Evolutionary conservation across 2,797 vertebrate genomes (phyloP).

Genomic region (Syndactyla subalaris): DNA sequence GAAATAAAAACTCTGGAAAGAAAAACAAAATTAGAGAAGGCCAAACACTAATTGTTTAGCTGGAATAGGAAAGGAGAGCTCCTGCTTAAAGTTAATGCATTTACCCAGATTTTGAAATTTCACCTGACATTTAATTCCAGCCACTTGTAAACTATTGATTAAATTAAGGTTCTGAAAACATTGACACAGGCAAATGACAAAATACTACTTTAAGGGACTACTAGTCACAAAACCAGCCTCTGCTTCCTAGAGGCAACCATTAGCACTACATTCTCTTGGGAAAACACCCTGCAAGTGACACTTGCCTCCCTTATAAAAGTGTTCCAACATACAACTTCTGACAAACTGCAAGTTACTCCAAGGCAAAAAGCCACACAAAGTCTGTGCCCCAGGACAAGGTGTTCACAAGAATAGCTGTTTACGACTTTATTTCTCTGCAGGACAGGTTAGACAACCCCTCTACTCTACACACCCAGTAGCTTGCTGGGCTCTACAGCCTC

Average conservation of each 20-base stretch:
- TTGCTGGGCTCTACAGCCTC: background rate
- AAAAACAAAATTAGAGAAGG: background rate
- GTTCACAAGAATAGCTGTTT: background rate
- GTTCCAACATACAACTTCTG: background rate
- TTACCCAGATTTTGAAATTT: slow-evolving; percentile 38
- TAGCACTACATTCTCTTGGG: background rate
- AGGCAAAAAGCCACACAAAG: background rate
- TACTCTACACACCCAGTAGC: background rate
- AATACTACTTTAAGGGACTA: background rate
- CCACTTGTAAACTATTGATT: slow-evolving; percentile 14
- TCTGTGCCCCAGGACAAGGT: background rate
- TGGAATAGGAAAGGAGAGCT: background rate
- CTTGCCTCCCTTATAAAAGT: background rate
- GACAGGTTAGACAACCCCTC: background rate
- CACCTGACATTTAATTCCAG: slow-evolving; percentile 17
- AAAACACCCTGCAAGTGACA: background rate
- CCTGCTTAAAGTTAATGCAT: background rate
- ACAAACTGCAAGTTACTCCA: background rate
- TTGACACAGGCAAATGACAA: background rate
- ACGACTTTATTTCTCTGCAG: background rate
- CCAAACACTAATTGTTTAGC: background rate
- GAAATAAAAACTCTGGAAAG: background rate
- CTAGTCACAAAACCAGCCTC: background rate
- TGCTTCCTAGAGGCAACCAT: background rate
- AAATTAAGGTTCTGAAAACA: slow-evolving; percentile 13